Base-by-base conservation (phyloP, 2,113 vertebrate genomes). In the Upupa epops region DNA sequence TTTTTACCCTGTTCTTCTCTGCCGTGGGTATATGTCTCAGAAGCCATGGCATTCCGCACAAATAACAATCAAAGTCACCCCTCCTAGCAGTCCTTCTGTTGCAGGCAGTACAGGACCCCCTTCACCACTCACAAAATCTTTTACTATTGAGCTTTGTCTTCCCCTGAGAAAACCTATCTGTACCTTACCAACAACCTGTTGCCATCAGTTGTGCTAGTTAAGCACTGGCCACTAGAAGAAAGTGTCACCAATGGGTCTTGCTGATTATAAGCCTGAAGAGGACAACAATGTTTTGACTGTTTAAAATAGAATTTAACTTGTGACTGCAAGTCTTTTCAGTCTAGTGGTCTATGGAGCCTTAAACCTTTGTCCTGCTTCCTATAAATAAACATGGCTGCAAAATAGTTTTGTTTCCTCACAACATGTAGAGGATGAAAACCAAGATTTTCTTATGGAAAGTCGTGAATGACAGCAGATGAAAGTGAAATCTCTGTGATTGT, bases 391-490 rank as follows among this genome's bases (percentile, higher is more conserved):
- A 11, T 49, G 52, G 71, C 25, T 26, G 45, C 58, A 90, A 60
- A 93, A 87, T 19, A 40, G 45, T 60, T 64, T 3, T 32, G 73
- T 76, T 90, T 8, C 63, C 32, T 84, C 34, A 46, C n/a, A 64
- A 82, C 73, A 32, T 18, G 10, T 49, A 75, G 52, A 9, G 34
- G 36, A 89, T 66, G 48, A 92, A 92, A 32, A 3, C 1, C 42
- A 83, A 22, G 4, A 59, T 74, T 69, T 78, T 90, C 15, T 61
- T 73, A 74, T 4, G 8, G 37, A 85, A 95, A 82, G 25, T 84
- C 37, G 32, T 3, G 5, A 88, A 81, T 79, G 70, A 71, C 80
- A 82, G 81, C 73, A 92, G 26, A 32, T 78, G 80, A 76, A 80
- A 85, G 34, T 56, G 68, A 71, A 65, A 90, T 60, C 45, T 87